Evolutionary conservation across 2,888 invertebrate genomes (phyloP).

Genomic region (Chymomyza caudatula): DNA sequence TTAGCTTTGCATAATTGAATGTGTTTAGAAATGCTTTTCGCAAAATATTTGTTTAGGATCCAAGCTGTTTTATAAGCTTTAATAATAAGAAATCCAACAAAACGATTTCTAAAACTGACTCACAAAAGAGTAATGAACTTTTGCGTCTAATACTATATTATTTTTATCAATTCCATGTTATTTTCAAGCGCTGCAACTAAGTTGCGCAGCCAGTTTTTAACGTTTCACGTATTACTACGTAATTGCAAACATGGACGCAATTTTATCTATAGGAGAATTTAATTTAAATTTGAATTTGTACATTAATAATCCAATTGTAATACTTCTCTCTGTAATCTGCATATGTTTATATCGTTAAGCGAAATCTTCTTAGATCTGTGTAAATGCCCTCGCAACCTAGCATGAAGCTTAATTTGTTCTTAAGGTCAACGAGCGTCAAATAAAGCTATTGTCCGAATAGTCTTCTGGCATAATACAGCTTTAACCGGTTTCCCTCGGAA

Average conservation of each 20-base stretch:
- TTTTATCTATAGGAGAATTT: neutral
- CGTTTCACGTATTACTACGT: neutral
- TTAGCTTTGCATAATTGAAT: no score
- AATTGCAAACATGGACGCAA: neutral
- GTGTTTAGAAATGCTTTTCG: no score
- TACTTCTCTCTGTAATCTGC: neutral
- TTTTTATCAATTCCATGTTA: neutral
- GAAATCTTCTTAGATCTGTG: neutral
- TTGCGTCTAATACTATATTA: neutral
- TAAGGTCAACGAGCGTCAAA: slow-evolving; percentile 33
- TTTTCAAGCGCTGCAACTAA: neutral
- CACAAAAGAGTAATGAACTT: neutral
- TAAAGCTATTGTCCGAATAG: slow-evolving; percentile 10
- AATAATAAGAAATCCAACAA: neutral
- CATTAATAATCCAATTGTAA: neutral
- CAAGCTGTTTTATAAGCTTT: no score
- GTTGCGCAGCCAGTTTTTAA: neutral
- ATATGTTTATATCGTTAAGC: neutral
- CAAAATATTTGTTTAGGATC: no score
- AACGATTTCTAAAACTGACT: neutral
- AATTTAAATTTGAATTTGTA: neutral
- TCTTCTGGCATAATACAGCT: neutral
- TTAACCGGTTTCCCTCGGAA: neutral
- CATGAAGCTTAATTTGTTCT: slow-evolving; percentile 24
- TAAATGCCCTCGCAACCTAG: neutral